Evolutionary conservation across 2,113 vertebrate genomes (phyloP).

Genomic region (Neodontobutis hainanensis): DNA sequence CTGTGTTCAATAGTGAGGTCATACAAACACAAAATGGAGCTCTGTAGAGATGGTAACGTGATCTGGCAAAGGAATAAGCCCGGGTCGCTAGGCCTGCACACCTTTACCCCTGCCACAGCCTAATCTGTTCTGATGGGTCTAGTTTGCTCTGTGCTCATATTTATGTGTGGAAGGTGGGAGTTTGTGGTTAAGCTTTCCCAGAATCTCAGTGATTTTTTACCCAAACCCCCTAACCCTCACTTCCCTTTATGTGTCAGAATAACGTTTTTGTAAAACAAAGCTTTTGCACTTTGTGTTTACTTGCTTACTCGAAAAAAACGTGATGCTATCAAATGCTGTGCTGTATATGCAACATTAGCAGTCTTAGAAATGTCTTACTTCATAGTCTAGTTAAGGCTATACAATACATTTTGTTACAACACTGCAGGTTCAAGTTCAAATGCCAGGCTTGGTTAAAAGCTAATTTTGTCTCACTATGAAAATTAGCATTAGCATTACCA

Average conservation of each 20-base stretch:
- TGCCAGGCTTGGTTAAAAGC: constrained; percentile 1
- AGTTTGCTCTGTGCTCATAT: constrained; percentile 22
- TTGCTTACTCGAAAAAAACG: too few relatives aligned
- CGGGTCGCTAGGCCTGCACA: constrained; percentile 53
- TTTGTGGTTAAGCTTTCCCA: constrained; percentile 6
- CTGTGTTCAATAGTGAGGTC: constrained; percentile 32
- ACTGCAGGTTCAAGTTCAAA: constrained; percentile 4
- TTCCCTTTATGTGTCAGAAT: constrained; percentile 1
- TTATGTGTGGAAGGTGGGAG: neutral
- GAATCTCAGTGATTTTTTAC: constrained; percentile 9
- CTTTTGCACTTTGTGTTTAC: too few relatives aligned
- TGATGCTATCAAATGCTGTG: too few relatives aligned
- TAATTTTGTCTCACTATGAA: neutral
- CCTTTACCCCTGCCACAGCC: constrained; percentile 39
- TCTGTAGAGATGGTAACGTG: constrained; percentile 51
- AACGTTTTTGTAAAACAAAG: too few relatives aligned
- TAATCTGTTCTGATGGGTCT: constrained; percentile 66
- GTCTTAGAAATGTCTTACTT: too few relatives aligned
- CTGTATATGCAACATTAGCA: too few relatives aligned
- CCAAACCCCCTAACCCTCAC: constrained; percentile 24
- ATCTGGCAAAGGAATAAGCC: constrained; percentile 55
- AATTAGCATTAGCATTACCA: too few relatives aligned
- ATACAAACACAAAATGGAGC: constrained; percentile 36
- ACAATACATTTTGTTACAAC: too few relatives aligned
- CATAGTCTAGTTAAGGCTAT: too few relatives aligned